Evolutionary conservation across 2,113 vertebrate genomes (phyloP), one percentile per base, ranked within the genome.

Genomic region (Tachysurus fulvidraco): DNA sequence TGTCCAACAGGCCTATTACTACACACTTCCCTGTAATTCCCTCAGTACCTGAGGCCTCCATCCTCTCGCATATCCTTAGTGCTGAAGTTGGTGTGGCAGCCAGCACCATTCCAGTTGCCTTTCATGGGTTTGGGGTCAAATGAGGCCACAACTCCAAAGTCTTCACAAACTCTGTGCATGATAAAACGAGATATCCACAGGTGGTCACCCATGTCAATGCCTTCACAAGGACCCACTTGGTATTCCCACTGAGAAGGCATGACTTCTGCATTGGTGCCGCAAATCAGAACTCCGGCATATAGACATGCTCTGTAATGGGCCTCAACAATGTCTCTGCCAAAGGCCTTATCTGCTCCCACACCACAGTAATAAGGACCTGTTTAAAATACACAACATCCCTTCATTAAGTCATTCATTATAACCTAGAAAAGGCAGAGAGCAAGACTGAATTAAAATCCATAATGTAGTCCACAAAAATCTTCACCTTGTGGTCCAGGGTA

Each of bases 401-500:
- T 44, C 2, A 21, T 44, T 82, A 44, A 83, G 25, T 7, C 74
- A 46, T 69, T 80, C 28, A n/a, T 44, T 36, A 36, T 36, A 36
- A 2, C 36, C 36, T 36, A 36, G 36, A 1, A 69, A 79, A 6
- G 23, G 5, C 13, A 41, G 36, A 54, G 0, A 64, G 17, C 0
- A 73, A 55, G 12, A 71, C 13, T 54, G 25, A 17, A 21, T 64
- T 52, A 36, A 50, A n/a, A 59, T 19, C 9, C 3, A 28, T 10
- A 36, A 17, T 2, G 28, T 28, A 79, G 13, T 28, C 13, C 3
- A 65, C 44, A 64, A n/a, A 14, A 7, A 59, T 36, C 25, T 88
- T 92, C 92, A 99, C 98, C 98, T 94, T 99, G 98, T n/a, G 98
- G 98, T 85, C 97, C 97, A 8, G 97, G 98, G 91, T 98, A 99